phyloP scores from a whole-genome alignment of 2,888 invertebrate species.

The Drosophila quinaria region DNA sequence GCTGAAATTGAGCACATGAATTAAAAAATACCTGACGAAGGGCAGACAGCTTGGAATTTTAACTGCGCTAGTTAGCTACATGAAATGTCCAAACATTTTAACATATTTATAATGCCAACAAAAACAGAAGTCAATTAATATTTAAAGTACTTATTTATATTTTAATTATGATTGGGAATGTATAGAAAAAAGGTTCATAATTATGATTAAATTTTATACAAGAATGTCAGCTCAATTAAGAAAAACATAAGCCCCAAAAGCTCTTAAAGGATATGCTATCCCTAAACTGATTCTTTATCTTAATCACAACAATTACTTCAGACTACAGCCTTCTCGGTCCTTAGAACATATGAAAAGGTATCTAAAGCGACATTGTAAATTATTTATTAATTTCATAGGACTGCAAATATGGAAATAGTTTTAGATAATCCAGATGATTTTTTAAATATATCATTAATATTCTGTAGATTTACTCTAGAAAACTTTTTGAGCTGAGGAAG shows the following conservation, averaged over 20 bases:
- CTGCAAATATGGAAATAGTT: not conserved
- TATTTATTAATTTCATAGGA: not conserved
- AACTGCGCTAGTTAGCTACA: slow-evolving; percentile 20
- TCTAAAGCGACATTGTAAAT: not conserved
- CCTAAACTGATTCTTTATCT: not conserved
- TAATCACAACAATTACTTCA: not conserved
- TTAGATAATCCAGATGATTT: not conserved
- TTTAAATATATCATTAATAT: too few species aligned
- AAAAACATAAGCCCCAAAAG: not conserved
- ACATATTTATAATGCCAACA: slow-evolving; percentile 22
- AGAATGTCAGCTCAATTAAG: not conserved
- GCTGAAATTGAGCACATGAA: slow-evolving; percentile 66
- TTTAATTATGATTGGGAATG: slow-evolving; percentile 9
- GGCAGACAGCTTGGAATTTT: slow-evolving; percentile 48
- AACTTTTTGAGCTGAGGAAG: too few species aligned
- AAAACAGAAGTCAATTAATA: not conserved
- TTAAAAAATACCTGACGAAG: slow-evolving; percentile 57
- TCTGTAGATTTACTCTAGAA: too few species aligned
- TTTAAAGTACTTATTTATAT: not conserved
- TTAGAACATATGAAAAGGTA: not conserved
- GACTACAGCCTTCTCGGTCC: not conserved
- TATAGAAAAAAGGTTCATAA: not conserved
- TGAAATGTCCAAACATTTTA: slow-evolving; percentile 17
- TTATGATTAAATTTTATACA: not conserved
- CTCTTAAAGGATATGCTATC: not conserved